These are phyloP conservation scores for Diarsia dahlii DNA, from an alignment of 2,888 invertebrate genomes.

Conservation along the genomic window DNA sequence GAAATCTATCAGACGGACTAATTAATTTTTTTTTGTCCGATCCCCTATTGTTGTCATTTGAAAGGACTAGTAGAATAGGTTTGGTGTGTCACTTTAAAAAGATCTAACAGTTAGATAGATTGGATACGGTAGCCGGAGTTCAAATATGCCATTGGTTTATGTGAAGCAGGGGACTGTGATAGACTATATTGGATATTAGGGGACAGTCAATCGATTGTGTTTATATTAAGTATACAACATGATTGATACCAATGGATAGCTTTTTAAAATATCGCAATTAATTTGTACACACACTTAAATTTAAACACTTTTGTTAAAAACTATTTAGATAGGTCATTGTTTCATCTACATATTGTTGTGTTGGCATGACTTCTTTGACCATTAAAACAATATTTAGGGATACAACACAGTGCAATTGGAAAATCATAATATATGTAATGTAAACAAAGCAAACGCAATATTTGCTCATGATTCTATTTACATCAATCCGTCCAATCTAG, in stretches of 20 bases:
- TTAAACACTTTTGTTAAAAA: background rate
- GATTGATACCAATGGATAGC: background rate
- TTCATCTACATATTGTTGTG: background rate
- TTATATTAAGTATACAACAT: background rate
- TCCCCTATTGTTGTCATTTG: fast-evolving
- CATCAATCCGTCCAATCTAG: background rate
- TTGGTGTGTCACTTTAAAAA: background rate
- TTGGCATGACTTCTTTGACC: background rate
- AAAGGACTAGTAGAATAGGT: background rate
- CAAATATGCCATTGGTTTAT: too few relatives aligned
- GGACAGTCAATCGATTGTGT: background rate
- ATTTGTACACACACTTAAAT: background rate
- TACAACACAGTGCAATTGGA: background rate
- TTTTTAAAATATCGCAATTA: too few relatives aligned
- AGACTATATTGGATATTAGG: background rate
- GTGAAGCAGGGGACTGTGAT: background rate
- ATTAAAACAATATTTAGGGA: background rate
- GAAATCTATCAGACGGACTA: too few relatives aligned
- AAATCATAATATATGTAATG: background rate
- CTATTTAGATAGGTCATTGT: too few relatives aligned
- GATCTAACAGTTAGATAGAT: too few relatives aligned
- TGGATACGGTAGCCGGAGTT: too few relatives aligned
- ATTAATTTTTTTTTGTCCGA: too few relatives aligned
- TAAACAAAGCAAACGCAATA: background rate
- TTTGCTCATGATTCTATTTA: background rate